A percentile compares a stretch with the other conserved stretches of the same genome.
Conservation (phyloP, 2,797 vertebrate species). For the Chiloscyllium punctatum region DNA sequence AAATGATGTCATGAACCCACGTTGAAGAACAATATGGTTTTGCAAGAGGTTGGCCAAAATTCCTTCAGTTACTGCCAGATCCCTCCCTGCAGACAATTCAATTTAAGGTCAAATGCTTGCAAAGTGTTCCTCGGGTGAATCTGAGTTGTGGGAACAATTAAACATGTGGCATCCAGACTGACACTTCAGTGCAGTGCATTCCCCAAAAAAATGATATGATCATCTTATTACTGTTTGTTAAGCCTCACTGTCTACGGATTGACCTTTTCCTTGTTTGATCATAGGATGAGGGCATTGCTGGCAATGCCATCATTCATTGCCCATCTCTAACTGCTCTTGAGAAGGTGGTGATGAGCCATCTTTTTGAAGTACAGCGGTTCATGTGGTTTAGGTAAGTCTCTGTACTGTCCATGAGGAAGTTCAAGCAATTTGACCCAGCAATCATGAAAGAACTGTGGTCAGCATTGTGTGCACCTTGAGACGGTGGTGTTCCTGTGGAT, state of each 20-base stretch:
- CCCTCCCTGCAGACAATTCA: background rate
- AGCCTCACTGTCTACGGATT: background rate
- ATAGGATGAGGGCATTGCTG: background rate
- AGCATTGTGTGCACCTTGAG: background rate
- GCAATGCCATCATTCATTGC: background rate
- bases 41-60: background rate
- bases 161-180: background rate
- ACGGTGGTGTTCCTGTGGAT: background rate
- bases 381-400: background rate
- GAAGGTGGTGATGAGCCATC: background rate
- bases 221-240: background rate
- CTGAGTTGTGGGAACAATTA: too few species aligned
- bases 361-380: background rate
- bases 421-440: background rate
- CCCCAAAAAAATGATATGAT: background rate
- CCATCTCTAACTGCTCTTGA: background rate
- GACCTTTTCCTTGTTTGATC: background rate
- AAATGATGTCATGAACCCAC: background rate
- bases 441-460: background rate
- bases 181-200: background rate
- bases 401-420: background rate
- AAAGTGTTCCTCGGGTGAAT: background rate
- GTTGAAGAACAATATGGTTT: background rate
- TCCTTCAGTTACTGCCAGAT: background rate
- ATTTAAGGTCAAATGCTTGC: background rate